A percentile compares a stretch with the other conserved stretches of the same genome.
phyloP scores from a whole-genome alignment of 2,888 invertebrate genomes.

The Tachina lurida region DNA sequence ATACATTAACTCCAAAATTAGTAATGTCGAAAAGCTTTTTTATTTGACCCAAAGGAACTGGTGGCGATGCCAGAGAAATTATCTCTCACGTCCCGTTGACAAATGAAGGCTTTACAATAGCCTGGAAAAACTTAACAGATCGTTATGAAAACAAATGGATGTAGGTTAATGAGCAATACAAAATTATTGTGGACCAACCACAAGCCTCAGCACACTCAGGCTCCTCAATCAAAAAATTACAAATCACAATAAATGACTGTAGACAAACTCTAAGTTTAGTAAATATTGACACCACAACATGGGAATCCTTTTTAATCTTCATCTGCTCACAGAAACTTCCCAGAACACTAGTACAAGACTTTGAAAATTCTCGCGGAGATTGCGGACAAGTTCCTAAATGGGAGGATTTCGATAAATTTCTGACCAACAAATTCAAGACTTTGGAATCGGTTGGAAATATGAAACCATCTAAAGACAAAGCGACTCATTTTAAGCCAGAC shows the following conservation, averaged over 20 bases:
- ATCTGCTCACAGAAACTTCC: slow-evolving; percentile 2
- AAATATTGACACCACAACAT: not conserved
- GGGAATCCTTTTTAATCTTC: slow-evolving; percentile 4
- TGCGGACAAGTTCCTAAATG: not conserved
- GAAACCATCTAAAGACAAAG: not conserved
- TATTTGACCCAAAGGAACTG: too few relatives aligned
- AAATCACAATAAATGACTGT: slow-evolving; percentile 1
- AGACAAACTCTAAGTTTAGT: not conserved
- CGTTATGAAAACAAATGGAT: too few relatives aligned
- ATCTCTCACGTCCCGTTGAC: too few relatives aligned
- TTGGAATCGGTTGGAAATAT: slow-evolving; percentile 4
- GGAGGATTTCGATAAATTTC: not conserved
- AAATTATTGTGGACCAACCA: not conserved
- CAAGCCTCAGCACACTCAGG: not conserved
- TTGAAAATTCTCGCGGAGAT: not conserved
- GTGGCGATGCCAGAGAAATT: too few relatives aligned
- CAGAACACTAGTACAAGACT: not conserved
- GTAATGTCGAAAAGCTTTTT: too few relatives aligned
- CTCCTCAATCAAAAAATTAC: not conserved
- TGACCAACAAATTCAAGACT: slow-evolving; percentile 13
- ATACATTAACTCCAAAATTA: too few relatives aligned
- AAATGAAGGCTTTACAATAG: too few relatives aligned
- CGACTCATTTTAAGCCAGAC: too few relatives aligned
- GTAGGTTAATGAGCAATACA: not conserved
- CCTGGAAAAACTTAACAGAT: too few relatives aligned